phyloP scores from a whole-genome alignment of 2,888 invertebrate species.

The Troides helena region DNA sequence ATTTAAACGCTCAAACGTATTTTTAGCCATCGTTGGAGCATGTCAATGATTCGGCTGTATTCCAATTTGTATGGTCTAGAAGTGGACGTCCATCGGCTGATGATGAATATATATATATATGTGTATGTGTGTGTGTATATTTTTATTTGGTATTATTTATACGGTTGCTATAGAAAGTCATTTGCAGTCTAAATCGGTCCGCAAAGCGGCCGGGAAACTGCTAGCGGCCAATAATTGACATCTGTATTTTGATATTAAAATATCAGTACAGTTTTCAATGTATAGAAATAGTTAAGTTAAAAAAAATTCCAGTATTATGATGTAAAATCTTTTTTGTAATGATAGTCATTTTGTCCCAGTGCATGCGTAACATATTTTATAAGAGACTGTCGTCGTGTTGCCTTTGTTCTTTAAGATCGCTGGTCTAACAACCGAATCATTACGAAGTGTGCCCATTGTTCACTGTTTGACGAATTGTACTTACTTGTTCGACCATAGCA shows the following conservation, averaged over 20 bases:
- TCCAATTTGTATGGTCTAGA: too few relatives aligned
- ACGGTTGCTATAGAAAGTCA: too few relatives aligned
- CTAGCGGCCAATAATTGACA: background rate
- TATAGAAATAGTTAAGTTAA: too few relatives aligned
- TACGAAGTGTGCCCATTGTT: background rate
- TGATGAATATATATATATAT: background rate
- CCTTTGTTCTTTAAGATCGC: slow-evolving; percentile 1
- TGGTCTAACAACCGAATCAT: background rate
- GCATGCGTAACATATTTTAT: background rate
- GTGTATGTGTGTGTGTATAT: too few relatives aligned
- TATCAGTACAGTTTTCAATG: too few relatives aligned
- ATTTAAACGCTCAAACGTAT: background rate
- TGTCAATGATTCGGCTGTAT: too few relatives aligned
- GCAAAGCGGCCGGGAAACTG: too few relatives aligned
- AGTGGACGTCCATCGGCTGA: background rate
- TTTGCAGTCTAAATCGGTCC: too few relatives aligned
- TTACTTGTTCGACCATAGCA: slow-evolving; percentile 12
- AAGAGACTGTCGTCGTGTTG: background rate
- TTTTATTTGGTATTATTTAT: too few relatives aligned
- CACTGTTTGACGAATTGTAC: background rate
- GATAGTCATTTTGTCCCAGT: background rate
- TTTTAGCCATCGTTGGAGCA: too few relatives aligned
- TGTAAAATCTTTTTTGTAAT: background rate
- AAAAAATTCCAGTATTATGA: background rate
- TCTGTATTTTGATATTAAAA: background rate